Percentiles rank a stretch among this genome's conserved stretches.
Conservation (phyloP, 2,888 invertebrate genomes). For the Orgyia antiqua region DNA sequence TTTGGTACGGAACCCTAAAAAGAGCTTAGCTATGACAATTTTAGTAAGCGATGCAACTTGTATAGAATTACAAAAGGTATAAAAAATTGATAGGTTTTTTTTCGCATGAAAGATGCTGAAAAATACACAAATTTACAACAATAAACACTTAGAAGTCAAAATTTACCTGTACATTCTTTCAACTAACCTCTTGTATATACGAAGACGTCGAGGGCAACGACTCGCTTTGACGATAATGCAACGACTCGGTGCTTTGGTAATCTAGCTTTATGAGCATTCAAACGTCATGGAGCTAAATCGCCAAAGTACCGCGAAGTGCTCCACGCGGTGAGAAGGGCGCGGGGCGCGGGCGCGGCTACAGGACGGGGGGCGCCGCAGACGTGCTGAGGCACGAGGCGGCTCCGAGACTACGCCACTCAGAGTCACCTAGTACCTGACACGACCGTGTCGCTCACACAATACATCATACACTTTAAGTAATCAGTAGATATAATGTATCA, state of each 20-base stretch:
- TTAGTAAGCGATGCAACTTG: no score
- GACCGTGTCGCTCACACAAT: slow-evolving; percentile 13
- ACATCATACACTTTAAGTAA: no score
- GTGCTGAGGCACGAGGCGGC: slow-evolving; percentile 74
- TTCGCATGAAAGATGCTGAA: no score
- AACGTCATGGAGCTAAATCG: slow-evolving; percentile 92
- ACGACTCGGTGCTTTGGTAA: slow-evolving; percentile 90
- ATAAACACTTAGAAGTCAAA: no score
- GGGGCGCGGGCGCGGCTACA: slow-evolving; percentile 6
- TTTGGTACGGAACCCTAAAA: no score
- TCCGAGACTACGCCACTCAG: slow-evolving; percentile 81
- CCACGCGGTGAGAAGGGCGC: background rate
- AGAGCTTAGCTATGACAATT: no score
- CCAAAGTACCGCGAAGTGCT: slow-evolving; percentile 85
- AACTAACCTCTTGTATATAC: no score
- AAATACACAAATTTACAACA: no score
- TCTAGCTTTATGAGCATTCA: slow-evolving; percentile 93
- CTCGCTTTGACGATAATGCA: slow-evolving; percentile 20
- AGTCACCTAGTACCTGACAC: slow-evolving; percentile 93
- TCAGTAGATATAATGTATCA: no score
- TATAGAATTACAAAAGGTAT: no score
- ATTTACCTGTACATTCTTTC: no score
- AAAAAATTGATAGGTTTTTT: no score
- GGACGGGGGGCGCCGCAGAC: slow-evolving; percentile 31
- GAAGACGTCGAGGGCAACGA: slow-evolving; percentile 9